Conservation (phyloP, 2,797 vertebrate genomes). For the Halcyon leucocephala region DNA sequence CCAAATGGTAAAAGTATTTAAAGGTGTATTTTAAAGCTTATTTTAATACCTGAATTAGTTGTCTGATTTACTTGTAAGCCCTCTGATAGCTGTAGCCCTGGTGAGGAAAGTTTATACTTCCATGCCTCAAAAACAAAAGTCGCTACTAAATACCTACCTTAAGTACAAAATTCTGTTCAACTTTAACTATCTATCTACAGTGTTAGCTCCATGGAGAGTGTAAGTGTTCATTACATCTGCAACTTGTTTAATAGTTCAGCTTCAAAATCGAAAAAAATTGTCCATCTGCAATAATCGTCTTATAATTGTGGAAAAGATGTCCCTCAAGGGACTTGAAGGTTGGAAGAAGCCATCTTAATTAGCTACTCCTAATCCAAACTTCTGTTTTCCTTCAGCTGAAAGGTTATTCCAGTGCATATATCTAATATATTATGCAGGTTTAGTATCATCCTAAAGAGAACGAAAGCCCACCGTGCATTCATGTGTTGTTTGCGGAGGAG, state of each 20-base stretch:
- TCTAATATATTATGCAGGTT: slow-evolving; percentile 27
- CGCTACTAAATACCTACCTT: not conserved
- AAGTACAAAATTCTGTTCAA: not conserved
- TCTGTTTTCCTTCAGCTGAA: slow-evolving; percentile 33
- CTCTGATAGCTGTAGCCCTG: not conserved
- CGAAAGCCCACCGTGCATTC: not conserved
- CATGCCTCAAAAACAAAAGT: not conserved
- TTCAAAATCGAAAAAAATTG: slow-evolving; percentile 13
- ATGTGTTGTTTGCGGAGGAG: not conserved
- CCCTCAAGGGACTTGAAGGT: not conserved
- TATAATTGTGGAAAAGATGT: not conserved
- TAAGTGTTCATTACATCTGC: not conserved
- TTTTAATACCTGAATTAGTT: not conserved
- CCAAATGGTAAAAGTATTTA: not conserved
- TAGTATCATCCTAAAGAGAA: not conserved
- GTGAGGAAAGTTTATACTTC: not conserved
- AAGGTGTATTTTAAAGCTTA: not conserved
- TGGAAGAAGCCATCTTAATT: slow-evolving; percentile 43
- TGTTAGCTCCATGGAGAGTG: not conserved
- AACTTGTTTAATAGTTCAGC: not conserved
- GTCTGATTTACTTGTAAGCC: not conserved
- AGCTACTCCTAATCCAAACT: slow-evolving; percentile 41
- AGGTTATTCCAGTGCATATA: slow-evolving; percentile 37
- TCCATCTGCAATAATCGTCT: slow-evolving; percentile 15
- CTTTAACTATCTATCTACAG: not conserved